Conservation (phyloP, 2,113 vertebrate genomes). For the Silurus glanis region DNA sequence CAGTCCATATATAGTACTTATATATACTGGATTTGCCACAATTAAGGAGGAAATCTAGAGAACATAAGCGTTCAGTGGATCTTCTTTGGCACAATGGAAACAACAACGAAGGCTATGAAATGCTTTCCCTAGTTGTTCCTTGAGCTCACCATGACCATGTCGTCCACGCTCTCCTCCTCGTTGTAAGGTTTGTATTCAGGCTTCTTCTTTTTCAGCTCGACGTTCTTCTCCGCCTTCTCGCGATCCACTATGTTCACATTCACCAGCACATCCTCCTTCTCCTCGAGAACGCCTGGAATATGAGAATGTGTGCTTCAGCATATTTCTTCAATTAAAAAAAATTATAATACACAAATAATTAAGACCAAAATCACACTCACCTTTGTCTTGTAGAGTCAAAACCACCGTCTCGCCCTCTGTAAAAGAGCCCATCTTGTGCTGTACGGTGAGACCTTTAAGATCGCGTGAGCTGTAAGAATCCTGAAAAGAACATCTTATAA, state of each 20-base stretch:
- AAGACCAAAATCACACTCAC: constrained; percentile 53
- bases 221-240: constrained; percentile 86
- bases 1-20: too few species aligned
- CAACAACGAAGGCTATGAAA: neutral
- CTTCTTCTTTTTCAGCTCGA: constrained; percentile 87
- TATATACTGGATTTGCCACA: neutral
- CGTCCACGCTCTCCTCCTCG: constrained; percentile 84
- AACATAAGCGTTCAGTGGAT: neutral
- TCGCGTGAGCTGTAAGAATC: constrained; percentile 76
- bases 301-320: neutral
- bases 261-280: constrained; percentile 81
- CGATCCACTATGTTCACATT: constrained; percentile 84
- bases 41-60: neutral
- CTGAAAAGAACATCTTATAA: constrained; percentile 50
- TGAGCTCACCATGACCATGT: constrained; percentile 72
- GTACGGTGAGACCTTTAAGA: constrained; percentile 87
- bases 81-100: neutral
- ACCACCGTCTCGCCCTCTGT: constrained; percentile 82
- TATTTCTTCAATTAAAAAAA: neutral
- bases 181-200: constrained; percentile 85
- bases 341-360: neutral
- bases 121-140: neutral
- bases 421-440: constrained; percentile 85
- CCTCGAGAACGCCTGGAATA: constrained; percentile 77
- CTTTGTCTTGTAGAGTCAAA: constrained; percentile 89